Base-by-base conservation (phyloP, 2,113 vertebrate species). In the Lepisosteus osseus region DNA sequence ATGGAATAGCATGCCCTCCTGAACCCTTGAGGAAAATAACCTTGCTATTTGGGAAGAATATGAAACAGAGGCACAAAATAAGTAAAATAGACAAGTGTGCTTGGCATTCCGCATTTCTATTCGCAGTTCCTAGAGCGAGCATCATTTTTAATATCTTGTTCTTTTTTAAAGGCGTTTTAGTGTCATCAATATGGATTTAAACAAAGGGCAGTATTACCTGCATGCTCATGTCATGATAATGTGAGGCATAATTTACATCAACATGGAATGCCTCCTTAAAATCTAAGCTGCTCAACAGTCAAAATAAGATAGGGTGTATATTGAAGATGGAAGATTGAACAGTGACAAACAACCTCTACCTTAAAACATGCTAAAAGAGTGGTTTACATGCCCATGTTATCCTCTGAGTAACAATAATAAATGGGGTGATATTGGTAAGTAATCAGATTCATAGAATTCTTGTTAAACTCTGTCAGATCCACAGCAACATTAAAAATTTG, bases 1-100 rank as follows among this genome's bases (percentile, higher is more conserved):
- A 99, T 98, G 96, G 95, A 98, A 96, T 94, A 85, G 91, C 89
- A 73, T 97, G 96, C 92, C 97, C 96, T 95, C 83, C 88, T 94
- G 94, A 97, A 95, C 96, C 95, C 94, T 90, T 90, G 91, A 95
- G 95, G 94, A 96, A 95, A 94, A 94, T 94, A 94, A 95, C 88
- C 91, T 90, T 76, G 83, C 88, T 84, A 86, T 93, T 95, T 91
- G 91, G 87, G 93, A 91, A 83, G 95, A 96, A 96, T 96, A 94
- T 85, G 92, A 95, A 96, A 94, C 88, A 89, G 93, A 94, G 88
- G 91, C 94, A 88, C 85, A 86, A 91, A 88, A 89, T 95, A 94
- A 96, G 92, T 91, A 91, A 94, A 96, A 95, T 85, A 94, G 95
- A 95, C 95, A 95, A 91, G 92, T 86, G 83, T 92, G 92, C 88